phyloP scores from a whole-genome alignment of 2,113 vertebrate genomes.

The Erythrocebus patas region DNA sequence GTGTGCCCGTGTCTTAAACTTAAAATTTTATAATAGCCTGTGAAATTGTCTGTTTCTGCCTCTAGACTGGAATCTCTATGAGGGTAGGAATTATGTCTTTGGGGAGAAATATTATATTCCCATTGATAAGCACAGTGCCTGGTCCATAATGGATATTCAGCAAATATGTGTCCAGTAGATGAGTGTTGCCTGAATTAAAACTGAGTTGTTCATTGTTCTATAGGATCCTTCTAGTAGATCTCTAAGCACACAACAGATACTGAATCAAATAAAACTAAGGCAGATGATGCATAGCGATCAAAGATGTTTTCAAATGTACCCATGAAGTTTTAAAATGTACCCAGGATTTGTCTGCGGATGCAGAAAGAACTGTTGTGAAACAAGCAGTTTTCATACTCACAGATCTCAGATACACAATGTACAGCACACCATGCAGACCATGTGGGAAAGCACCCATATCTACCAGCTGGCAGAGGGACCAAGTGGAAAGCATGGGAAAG shows the following conservation, averaged over 20 bases:
- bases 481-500: not conserved
- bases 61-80: not conserved
- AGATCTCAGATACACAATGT: not conserved
- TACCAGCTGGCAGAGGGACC: too few species aligned
- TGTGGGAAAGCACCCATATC: not conserved
- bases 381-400: too few species aligned
- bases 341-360: not conserved
- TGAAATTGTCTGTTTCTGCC: not conserved
- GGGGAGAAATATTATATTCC: not conserved
- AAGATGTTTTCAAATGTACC: not conserved
- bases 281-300: not conserved
- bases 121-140: not conserved
- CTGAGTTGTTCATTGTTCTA: not conserved
- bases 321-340: not conserved
- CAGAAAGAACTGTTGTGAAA: not conserved
- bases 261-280: not conserved
- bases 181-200: not conserved
- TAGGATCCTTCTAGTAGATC: not conserved
- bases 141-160: not conserved
- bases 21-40: not conserved
- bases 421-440: accelerated
- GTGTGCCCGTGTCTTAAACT: not conserved
- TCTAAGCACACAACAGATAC: not conserved
- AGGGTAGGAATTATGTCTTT: not conserved
- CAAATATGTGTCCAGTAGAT: not conserved